Evolutionary conservation across 2,888 invertebrate genomes (phyloP).

Genomic region (Clanis bilineata): DNA sequence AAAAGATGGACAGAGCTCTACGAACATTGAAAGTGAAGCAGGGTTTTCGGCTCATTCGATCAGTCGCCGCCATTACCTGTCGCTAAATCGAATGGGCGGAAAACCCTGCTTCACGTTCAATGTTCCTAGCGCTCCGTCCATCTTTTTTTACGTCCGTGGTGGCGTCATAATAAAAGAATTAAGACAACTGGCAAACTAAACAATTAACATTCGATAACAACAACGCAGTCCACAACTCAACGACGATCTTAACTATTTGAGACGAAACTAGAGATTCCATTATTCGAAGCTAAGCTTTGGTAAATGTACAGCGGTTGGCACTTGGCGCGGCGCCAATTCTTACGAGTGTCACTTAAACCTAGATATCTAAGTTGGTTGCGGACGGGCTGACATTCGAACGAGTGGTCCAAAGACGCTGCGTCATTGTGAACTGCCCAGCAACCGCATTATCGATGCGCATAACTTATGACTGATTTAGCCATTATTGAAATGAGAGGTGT

Average conservation of each 20-base stretch:
- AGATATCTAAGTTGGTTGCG: neutral
- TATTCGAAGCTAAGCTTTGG: neutral
- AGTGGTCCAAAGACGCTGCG: neutral
- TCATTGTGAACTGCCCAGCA: neutral
- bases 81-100: no score
- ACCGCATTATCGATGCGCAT: neutral
- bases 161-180: neutral
- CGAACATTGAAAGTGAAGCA: no score
- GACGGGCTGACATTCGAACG: neutral
- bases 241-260: neutral
- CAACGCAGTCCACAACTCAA: neutral
- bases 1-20: no score
- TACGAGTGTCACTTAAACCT: neutral
- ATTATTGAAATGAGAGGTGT: no score
- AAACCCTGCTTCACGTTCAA: no score
- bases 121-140: no score
- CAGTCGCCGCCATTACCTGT: no score
- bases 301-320: constrained; percentile 3
- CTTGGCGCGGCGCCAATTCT: neutral
- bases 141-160: no score
- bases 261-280: neutral
- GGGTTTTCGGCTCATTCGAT: no score
- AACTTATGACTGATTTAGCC: neutral
- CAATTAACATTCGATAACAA: neutral
- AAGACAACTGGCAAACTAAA: neutral